Evolutionary conservation across 2,113 vertebrate species (phyloP).

Genomic region (Megaceryle torquata): DNA sequence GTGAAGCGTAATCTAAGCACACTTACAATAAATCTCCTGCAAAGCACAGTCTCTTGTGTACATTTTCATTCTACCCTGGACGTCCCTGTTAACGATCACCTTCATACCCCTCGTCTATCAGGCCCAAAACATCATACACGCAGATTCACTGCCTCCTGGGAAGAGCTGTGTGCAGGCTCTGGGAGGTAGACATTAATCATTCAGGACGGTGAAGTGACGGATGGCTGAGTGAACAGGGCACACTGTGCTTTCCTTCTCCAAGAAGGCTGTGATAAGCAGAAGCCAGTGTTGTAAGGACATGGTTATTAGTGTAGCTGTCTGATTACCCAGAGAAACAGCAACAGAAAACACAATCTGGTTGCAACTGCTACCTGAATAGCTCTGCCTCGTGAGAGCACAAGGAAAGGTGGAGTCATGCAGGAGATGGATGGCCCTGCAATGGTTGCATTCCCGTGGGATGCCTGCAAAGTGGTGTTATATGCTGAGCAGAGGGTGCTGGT

Average conservation of each 20-base stretch:
- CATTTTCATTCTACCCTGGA: not conserved
- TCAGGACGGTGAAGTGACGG: not conserved
- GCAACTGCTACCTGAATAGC: not conserved
- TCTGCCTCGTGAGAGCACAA: not conserved
- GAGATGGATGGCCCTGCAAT: not conserved
- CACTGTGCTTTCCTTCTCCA: not conserved
- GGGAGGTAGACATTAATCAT: conserved; percentile 45
- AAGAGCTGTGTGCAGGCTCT: not conserved
- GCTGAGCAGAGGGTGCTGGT: not conserved
- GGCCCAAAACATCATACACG: not conserved
- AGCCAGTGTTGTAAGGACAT: conserved; percentile 34
- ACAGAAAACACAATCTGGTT: not conserved
- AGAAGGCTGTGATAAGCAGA: conserved; percentile 39
- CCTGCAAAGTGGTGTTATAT: not conserved
- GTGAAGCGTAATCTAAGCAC: not conserved
- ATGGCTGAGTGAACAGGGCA: conserved; percentile 7
- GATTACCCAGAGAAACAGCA: conserved; percentile 39
- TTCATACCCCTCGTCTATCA: not conserved
- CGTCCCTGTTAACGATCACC: not conserved
- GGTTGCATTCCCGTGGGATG: not conserved
- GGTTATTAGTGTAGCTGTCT: conserved; percentile 59
- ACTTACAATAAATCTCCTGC: not conserved
- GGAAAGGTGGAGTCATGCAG: not conserved
- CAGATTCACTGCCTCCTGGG: not conserved
- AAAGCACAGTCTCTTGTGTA: not conserved